Percentiles rank a stretch among this genome's conserved stretches.
Conservation (phyloP, 2,797 vertebrate genomes). For the Esox lucius region DNA sequence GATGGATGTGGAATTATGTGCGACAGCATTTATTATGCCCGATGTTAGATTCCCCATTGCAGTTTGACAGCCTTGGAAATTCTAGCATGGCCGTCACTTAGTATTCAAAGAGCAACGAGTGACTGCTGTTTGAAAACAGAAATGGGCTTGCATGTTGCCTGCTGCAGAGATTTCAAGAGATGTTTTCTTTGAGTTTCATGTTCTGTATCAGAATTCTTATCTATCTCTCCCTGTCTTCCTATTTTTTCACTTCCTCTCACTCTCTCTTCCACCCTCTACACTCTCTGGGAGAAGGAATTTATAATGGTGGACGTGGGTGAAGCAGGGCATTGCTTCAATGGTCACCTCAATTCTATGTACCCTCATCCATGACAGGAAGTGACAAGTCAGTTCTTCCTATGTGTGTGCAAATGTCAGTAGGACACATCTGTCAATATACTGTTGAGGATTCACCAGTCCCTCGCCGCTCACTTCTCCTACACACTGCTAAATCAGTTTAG, state of each 20-base stretch:
- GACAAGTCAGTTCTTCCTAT: neutral
- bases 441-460: neutral
- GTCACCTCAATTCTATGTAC: neutral
- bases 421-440: neutral
- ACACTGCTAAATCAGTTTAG: neutral
- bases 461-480: neutral
- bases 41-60: slow-evolving; percentile 37
- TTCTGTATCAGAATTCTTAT: neutral
- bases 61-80: slow-evolving; percentile 47
- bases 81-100: slow-evolving; percentile 48
- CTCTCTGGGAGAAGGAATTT: neutral
- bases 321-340: neutral
- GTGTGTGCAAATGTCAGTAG: neutral
- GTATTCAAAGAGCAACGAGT: slow-evolving; percentile 51
- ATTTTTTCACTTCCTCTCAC: neutral
- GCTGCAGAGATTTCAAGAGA: neutral
- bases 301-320: neutral
- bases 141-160: slow-evolving; percentile 43
- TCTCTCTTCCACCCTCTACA: neutral
- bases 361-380: neutral
- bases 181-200: neutral
- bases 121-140: slow-evolving; percentile 40
- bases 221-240: neutral
- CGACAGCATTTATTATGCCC: slow-evolving; percentile 43
- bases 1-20: slow-evolving; percentile 25